Percentiles rank a stretch among this genome's conserved stretches.
Evolutionary conservation across 1,140 invertebrate genomes (phyloP).

Genomic region (Eriocheir sinensis): DNA sequence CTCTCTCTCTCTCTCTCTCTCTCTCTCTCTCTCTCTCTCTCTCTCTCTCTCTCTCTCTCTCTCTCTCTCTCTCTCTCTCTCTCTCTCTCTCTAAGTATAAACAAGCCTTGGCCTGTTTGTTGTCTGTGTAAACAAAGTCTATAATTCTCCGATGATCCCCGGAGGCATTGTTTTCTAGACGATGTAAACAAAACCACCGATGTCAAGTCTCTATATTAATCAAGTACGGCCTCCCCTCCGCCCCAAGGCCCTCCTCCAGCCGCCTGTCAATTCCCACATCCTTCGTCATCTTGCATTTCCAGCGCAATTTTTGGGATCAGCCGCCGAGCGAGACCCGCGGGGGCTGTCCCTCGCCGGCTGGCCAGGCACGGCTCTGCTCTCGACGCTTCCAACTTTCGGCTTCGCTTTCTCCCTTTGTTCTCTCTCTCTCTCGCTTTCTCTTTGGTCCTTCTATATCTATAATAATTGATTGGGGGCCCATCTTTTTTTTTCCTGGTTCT

Average conservation of each 20-base stretch:
- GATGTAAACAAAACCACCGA: not conserved
- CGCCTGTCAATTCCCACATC: not conserved
- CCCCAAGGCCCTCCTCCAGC: not conserved
- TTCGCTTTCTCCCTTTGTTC: slow-evolving; percentile 23
- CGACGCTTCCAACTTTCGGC: slow-evolving; percentile 19
- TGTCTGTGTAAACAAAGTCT: not conserved
- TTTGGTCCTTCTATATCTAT: slow-evolving; percentile 17
- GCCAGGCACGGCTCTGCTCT: slow-evolving; percentile 13
- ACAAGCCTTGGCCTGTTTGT: not conserved
- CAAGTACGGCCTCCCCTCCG: not conserved
- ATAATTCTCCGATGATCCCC: not conserved
- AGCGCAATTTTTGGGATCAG: slow-evolving; percentile 14
- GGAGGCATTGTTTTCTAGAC: not conserved
- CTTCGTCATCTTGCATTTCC: slow-evolving; percentile 23
- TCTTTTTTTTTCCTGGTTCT: not conserved
- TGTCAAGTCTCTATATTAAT: not conserved
- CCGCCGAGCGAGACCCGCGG: not conserved
- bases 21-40: not conserved
- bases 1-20: slow-evolving; percentile 48
- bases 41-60: slow-evolving; percentile 10
- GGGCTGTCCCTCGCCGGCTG: slow-evolving; percentile 1
- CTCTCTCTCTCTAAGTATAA: slow-evolving; percentile 2
- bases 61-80: slow-evolving; percentile 37
- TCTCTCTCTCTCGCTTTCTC: not conserved
- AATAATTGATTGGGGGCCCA: not conserved